Evolutionary conservation across 2,113 vertebrate genomes (phyloP).

Genomic region (Falco punctatus): DNA sequence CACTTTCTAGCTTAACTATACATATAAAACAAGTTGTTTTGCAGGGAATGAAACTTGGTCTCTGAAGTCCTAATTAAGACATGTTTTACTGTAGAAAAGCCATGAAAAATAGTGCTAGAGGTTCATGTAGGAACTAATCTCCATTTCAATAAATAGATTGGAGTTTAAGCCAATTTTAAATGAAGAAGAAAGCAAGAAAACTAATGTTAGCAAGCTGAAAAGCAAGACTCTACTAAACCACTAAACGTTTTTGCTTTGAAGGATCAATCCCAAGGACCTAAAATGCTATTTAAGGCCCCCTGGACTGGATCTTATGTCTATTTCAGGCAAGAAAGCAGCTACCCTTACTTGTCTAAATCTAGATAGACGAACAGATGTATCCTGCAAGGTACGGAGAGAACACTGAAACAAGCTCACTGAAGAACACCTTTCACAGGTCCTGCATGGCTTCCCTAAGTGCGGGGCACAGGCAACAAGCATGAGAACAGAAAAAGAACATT

Average conservation of each 20-base stretch:
- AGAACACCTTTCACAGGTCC: not conserved
- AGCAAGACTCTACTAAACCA: not conserved
- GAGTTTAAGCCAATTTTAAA: not conserved
- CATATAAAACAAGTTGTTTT: not conserved
- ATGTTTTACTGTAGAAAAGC: not conserved
- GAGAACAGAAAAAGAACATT: not conserved
- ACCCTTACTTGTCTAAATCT: not conserved
- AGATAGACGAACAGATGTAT: not conserved
- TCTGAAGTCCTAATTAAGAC: constrained; percentile 31
- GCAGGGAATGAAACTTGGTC: not conserved
- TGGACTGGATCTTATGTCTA: not conserved
- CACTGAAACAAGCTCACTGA: not conserved
- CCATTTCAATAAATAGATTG: not conserved
- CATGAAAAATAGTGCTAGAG: not conserved
- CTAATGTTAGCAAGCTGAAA: not conserved
- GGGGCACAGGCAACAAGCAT: not conserved
- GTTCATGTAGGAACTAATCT: not conserved
- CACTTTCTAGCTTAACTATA: not conserved
- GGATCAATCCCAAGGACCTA: not conserved
- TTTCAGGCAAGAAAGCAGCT: not conserved
- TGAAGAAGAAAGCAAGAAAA: not conserved
- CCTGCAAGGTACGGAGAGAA: not conserved
- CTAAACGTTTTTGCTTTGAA: not conserved
- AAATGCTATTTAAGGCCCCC: not conserved
- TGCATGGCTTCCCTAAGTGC: not conserved